Conservation (phyloP, 2,888 invertebrate genomes). For the Pseudococcus jackbeardsleyi region DNA sequence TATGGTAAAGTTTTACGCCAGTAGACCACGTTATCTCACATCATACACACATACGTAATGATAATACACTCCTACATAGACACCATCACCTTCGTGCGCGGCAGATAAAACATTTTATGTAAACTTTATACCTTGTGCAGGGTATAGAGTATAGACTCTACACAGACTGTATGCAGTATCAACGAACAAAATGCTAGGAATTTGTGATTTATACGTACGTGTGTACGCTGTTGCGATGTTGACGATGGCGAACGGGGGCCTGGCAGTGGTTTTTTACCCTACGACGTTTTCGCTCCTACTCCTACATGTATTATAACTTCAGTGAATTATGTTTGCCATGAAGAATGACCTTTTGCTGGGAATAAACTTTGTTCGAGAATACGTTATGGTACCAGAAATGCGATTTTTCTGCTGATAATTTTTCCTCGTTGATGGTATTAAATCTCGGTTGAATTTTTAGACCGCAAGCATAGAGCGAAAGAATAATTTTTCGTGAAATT, state of each 20-base stretch:
- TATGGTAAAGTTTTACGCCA: too few species aligned
- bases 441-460: too few species aligned
- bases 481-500: too few species aligned
- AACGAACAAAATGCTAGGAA: constrained; percentile 20
- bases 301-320: neutral
- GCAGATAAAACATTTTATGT: neutral
- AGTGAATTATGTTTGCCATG: neutral
- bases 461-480: too few species aligned
- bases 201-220: neutral
- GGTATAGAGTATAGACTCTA: neutral
- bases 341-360: too few species aligned
- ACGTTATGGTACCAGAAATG: too few species aligned
- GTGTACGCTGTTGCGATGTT: neutral
- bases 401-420: too few species aligned
- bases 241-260: neutral
- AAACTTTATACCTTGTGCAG: neutral
- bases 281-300: neutral
- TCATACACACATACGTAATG: too few species aligned
- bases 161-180: neutral
- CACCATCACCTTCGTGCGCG: neutral
- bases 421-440: too few species aligned
- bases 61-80: neutral
- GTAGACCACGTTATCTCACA: too few species aligned
- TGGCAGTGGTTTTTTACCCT: neutral
- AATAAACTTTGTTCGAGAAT: too few species aligned